Evolutionary conservation across 2,113 vertebrate species (phyloP), one percentile per base, ranked within the genome.

Genomic region (Apteryx owenii): DNA sequence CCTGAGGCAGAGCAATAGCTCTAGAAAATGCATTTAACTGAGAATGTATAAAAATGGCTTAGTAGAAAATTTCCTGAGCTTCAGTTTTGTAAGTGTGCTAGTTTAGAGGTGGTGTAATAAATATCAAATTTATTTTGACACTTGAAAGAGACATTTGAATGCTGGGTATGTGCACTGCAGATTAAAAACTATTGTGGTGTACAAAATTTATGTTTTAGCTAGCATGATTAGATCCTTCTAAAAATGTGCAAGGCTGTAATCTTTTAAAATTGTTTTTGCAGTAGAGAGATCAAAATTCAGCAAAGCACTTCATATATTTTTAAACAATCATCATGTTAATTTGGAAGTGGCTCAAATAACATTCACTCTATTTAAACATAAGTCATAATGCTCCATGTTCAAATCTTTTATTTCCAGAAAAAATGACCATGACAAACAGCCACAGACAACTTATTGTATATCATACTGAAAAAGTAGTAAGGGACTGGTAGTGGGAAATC

Each of bases 71-170:
- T 53, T 89, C 83, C 92, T 36, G 16, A 85, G 85, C 48, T 56
- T 94, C 54, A 69, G 69, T 90, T 95, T 93, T 95, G 82, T 44
- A 94, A 93, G 81, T 90, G 85, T 95, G 94, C 73, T 98, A 79
- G 95, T 97, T 98, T 90, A 97, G 97, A 97, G 96, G 89, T 98
- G 91, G 96, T 90, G 96, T 96, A 96, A 98, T 97, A 98, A 98
- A 97, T 98, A 98, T 98, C 97, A 98, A 98, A 98, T 98, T 95
- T 98, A 97, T 98, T 98, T 97, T 98, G 98, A 98, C 98, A 98
- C 97, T 98, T 97, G 92, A 97, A 98, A 96, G 85, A 97, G 96
- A 91, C 95, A 97, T 98, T 98, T 98, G 95, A 97, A 97, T 98
- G 89, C 79, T 80, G 89, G 19, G 11, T 95, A 94, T 98, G 90